Base-by-base conservation (phyloP, 37 sponge, comb jelly and placozoan genomes). In the Cliona cf. orientalis region DNA sequence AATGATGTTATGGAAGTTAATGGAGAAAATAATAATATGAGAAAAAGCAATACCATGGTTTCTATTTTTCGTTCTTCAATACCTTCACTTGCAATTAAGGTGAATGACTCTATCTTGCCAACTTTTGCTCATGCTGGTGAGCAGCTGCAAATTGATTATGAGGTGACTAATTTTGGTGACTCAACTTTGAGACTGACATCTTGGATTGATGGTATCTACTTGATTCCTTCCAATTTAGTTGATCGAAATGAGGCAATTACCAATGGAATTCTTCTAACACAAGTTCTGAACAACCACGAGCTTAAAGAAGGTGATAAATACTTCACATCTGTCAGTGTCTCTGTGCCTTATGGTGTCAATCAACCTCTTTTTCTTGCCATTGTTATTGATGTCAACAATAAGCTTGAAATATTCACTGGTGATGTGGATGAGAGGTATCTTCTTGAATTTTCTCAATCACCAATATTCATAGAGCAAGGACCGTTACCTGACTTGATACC, bases 1-100 rank as follows among this genome's bases (percentile, higher is more conserved):
- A 81, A 81, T 36, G 39, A 5, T 22, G 46, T 81, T 2, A 12
- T 55, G 5, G 81, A 81, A 58, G 25, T 70, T 3, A 39, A n/a
- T 39, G 81, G 71, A 58, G 81, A 81, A 35, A 61, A 57, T 44
- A 81, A 81, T 43, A 81, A 81, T 37, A 26, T 58, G 5, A 43
- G 81, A 39, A 2, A 36, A 29, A 71, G 61, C 71, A 32, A 5
- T 23, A 39, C 17, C 32, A 46, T 2, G 3, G 42, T 71, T 14
- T 55, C 33, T 3, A 57, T 81, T 0, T 12, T 5, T 23, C 29
- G 2, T 9, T 61, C 71, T 81, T 28, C 42, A 29, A 9, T 46
- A 0, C 81, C 71, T 5, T 2, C 22, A 39, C 71, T 81, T 17
- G 25, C 29, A 12, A 29, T 81, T 7, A 19, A 70, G 2, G 17